A percentile compares a stretch with the other conserved stretches of the same genome.
These are phyloP conservation scores for Drosophila demipolita DNA, from an alignment of 2,888 invertebrate genomes.

Conservation along the genomic window DNA sequence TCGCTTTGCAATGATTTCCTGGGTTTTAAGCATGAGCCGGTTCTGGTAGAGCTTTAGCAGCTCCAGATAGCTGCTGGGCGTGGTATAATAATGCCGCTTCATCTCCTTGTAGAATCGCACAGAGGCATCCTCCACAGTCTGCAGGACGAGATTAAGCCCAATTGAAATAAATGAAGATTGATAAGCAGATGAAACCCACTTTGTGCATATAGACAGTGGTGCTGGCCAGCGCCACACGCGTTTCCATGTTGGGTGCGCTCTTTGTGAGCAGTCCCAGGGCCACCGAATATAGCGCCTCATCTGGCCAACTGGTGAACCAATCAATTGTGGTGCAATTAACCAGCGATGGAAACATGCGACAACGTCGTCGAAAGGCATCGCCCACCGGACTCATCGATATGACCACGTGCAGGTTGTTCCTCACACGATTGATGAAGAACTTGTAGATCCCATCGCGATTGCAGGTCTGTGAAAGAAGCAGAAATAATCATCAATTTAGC, in stretches of 20 bases:
- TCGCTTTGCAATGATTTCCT: slow-evolving; percentile 88
- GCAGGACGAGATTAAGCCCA: not conserved
- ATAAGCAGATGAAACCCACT: slow-evolving; percentile 80
- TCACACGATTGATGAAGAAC: slow-evolving; percentile 93
- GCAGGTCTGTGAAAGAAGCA: slow-evolving; percentile 84
- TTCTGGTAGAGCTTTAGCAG: slow-evolving; percentile 91
- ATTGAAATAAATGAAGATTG: not conserved
- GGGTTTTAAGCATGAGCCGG: slow-evolving; percentile 90
- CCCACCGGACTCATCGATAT: slow-evolving; percentile 97
- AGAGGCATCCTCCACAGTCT: slow-evolving; percentile 93
- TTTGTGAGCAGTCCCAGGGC: slow-evolving; percentile 90
- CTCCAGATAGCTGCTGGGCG: slow-evolving; percentile 95
- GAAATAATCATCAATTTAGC: too few species aligned
- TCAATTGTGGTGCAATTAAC: slow-evolving; percentile 98
- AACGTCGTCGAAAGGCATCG: slow-evolving; percentile 93
- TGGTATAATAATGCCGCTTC: slow-evolving; percentile 94
- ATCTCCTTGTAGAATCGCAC: slow-evolving; percentile 92
- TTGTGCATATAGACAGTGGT: slow-evolving; percentile 91
- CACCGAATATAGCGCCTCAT: slow-evolving; percentile 93
- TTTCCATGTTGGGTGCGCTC: slow-evolving; percentile 86
- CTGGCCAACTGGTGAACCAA: slow-evolving; percentile 97
- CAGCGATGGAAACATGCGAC: slow-evolving; percentile 97
- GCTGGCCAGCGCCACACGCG: slow-evolving; percentile 86
- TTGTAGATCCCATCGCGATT: slow-evolving; percentile 92
- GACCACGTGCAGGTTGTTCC: slow-evolving; percentile 93